Percentiles rank a stretch among this genome's conserved stretches.
These are phyloP conservation scores for Drosophila buzzatii DNA, from an alignment of 2,888 invertebrate species.

Conservation along the genomic window DNA sequence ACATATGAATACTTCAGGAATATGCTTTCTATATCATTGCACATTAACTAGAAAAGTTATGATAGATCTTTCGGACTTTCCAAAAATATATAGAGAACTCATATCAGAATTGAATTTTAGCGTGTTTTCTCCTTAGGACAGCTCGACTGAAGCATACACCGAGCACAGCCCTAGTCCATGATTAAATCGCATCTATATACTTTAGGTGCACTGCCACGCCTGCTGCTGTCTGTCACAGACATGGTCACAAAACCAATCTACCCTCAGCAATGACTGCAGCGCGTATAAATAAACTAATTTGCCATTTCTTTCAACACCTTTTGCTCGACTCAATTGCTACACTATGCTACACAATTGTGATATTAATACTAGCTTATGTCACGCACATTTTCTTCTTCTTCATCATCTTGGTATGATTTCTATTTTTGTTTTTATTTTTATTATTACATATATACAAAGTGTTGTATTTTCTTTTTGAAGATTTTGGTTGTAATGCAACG, in stretches of 20 bases:
- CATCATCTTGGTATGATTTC: neutral
- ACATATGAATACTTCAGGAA: too few species aligned
- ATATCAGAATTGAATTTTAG: too few species aligned
- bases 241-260: neutral
- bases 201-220: too few species aligned
- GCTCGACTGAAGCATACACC: too few species aligned
- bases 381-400: constrained; percentile 1
- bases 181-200: too few species aligned
- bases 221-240: neutral
- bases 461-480: neutral
- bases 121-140: too few species aligned
- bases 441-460: neutral
- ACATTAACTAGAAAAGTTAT: too few species aligned
- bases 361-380: neutral
- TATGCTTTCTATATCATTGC: too few species aligned
- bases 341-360: neutral
- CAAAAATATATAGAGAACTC: too few species aligned
- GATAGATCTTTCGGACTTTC: too few species aligned
- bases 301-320: neutral
- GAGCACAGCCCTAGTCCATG: too few species aligned
- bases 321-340: neutral
- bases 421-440: neutral
- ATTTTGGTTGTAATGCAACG: constrained; percentile 26
- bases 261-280: neutral
- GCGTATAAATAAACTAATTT: neutral